Conservation (phyloP, 53 echinoderm and acorn worm species). For the Echinarachnius parma region DNA sequence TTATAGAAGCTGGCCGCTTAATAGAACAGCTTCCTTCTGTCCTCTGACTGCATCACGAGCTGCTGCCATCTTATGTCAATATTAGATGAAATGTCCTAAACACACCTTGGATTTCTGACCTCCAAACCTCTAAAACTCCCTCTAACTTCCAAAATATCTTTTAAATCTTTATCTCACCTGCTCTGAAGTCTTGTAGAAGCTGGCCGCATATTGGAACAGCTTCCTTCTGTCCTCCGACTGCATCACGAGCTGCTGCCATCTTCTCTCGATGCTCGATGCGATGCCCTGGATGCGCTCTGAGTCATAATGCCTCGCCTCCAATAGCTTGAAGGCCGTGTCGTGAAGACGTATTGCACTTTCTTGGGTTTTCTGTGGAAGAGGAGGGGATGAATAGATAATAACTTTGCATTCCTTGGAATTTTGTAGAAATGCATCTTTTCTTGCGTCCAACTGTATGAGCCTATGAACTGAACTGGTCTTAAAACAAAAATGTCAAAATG, state of each 20-base stretch:
- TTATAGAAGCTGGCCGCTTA: constrained; percentile 85
- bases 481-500: too few relatives aligned
- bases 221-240: constrained; percentile 92
- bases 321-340: constrained; percentile 80
- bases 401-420: too few relatives aligned
- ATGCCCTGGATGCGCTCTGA: constrained; percentile 77
- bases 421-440: too few relatives aligned
- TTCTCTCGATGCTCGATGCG: constrained; percentile 51
- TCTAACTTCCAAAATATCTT: background rate
- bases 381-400: too few relatives aligned
- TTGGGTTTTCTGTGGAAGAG: constrained; percentile 70
- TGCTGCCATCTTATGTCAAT: constrained; percentile 77
- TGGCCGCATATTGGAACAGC: constrained; percentile 82
- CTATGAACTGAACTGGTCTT: too few relatives aligned
- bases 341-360: constrained; percentile 99
- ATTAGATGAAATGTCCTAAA: too few relatives aligned
- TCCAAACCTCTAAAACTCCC: too few relatives aligned
- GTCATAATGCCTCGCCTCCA: constrained; percentile 86
- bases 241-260: constrained; percentile 92
- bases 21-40: constrained; percentile 75
- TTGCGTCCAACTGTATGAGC: too few relatives aligned
- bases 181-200: constrained; percentile 98
- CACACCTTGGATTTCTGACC: too few relatives aligned
- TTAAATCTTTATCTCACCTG: constrained; percentile 56
- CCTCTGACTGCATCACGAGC: constrained; percentile 82